Evolutionary conservation across 2,113 vertebrate genomes (phyloP), one percentile per base, ranked within the genome.

Genomic region (Heterotilapia buettikoferi): DNA sequence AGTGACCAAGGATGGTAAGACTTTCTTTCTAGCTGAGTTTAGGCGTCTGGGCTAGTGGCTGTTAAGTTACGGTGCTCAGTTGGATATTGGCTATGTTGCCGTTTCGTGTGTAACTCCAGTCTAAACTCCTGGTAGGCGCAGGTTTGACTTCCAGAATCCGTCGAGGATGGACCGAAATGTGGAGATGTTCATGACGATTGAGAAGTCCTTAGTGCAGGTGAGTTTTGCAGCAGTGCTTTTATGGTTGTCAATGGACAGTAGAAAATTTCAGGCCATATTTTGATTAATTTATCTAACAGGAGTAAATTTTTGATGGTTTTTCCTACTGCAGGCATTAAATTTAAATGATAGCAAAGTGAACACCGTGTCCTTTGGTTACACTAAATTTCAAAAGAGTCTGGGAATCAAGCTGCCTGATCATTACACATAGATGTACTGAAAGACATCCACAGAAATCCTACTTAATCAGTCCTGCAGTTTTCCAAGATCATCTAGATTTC

Each of bases 131-230:
- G 94, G 93, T 96, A 99, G 98, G 98, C 96, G 98, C 95, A 98
- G 98, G 96, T 99, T 99, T 96, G 98, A 99, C 96, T 99, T 99
- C 96, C 98, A 99, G 96, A 99, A 99, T 95, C 98, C 98, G 3
- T 99, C 98, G 3, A 97, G 98, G 90, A 99, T 99, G 98, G 98
- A 99, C 93, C 97, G 98, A 83, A 99, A 99, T 47, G 98, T 99
- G 90, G 98, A 99, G 94, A 99, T 99, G 98, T 99, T 99, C 94
- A 98, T 99, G 98, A 99, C 97, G 56, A 99, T 99, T 63, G 98
- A 99, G 95, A 99, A 99, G 91, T 98, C 98, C 10, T 93, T 99
- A 89, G 98, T 99, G 85, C 98, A 99, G 97, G 98, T 99, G 59
- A 83, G 95, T 86, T 76, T 68, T 85, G 4, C 14, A 50, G n/a